phyloP scores from a whole-genome alignment of 2,888 invertebrate species.

The Megastigmus dorsalis region DNA sequence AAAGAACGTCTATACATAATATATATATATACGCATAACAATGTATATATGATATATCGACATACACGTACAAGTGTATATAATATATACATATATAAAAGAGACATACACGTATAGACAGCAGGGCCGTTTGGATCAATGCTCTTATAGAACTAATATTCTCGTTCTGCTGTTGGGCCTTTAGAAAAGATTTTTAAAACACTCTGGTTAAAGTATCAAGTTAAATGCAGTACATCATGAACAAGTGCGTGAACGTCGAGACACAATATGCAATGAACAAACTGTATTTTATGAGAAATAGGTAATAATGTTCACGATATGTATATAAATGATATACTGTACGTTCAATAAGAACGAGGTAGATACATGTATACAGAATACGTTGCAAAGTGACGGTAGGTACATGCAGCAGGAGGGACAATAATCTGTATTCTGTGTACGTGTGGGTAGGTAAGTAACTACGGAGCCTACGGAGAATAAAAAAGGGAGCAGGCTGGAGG shows the following conservation, averaged over 20 bases:
- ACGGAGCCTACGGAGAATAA: not conserved
- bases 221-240: too few relatives aligned
- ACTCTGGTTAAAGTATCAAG: too few relatives aligned
- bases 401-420: not conserved
- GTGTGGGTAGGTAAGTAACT: too few relatives aligned
- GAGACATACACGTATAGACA: constrained; percentile 47
- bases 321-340: too few relatives aligned
- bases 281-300: too few relatives aligned
- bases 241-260: too few relatives aligned
- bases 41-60: constrained; percentile 9
- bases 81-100: constrained; percentile 22
- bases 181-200: constrained; percentile 15
- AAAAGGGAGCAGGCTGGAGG: not conserved
- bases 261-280: too few relatives aligned
- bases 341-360: too few relatives aligned
- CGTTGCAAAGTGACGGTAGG: too few relatives aligned
- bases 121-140: constrained; percentile 50
- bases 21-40: constrained; percentile 1
- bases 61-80: constrained; percentile 9
- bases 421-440: too few relatives aligned
- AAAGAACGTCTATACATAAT: constrained; percentile 7
- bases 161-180: constrained; percentile 26
- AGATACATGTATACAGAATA: too few relatives aligned
- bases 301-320: too few relatives aligned
- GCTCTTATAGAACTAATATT: constrained; percentile 47